Base-by-base conservation (phyloP, 2,113 vertebrate species). In the Terrapene triunguis region DNA sequence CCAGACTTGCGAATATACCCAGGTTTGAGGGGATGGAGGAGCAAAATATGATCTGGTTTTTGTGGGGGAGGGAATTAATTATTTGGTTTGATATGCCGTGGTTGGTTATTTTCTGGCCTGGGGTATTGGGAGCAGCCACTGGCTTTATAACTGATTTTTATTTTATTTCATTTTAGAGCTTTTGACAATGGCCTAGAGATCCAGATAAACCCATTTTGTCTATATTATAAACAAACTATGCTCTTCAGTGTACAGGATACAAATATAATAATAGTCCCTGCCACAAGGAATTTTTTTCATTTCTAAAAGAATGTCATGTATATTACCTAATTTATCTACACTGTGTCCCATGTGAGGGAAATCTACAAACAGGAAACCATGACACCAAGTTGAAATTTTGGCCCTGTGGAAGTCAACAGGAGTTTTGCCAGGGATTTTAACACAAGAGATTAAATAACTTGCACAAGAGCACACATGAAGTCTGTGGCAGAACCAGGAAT, bases 91-190 rank as follows among this genome's bases (percentile, higher is more conserved):
- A 82, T 94, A 35, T 88, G 82, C 47, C 50, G 69, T 4, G 17
- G 32, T 59, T 88, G 95, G 78, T 72, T 96, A 32, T 82, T 88
- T 85, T 82, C 93, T 88, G 82, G 88, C 82, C 88, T 47, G 69
- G 22, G 57, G 78, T 90, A 69, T 21, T 82, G 9, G 90, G 53
- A 62, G 85, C 90, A 94, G 78, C 76, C 92, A 82, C 65, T 82
- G 76, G 59, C 85, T 88, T 92, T 90, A 90, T 85, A 74, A 90
- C 85, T 92, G 92, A 47, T 2, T 82, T 91, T 85, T 38, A 59
- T 53, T 90, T 88, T 85, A 92, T 59, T 89, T 85, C 32, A 59
- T 59, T 88, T 88, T 88, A 94, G 42, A 79, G 92, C 80, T 95
- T 51, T 90, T 59, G 80, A 84, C 65, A 90, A 84, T 82, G 84